Base-by-base conservation (phyloP, 2,797 vertebrate genomes). In the Zenarchopterus dispar region DNA sequence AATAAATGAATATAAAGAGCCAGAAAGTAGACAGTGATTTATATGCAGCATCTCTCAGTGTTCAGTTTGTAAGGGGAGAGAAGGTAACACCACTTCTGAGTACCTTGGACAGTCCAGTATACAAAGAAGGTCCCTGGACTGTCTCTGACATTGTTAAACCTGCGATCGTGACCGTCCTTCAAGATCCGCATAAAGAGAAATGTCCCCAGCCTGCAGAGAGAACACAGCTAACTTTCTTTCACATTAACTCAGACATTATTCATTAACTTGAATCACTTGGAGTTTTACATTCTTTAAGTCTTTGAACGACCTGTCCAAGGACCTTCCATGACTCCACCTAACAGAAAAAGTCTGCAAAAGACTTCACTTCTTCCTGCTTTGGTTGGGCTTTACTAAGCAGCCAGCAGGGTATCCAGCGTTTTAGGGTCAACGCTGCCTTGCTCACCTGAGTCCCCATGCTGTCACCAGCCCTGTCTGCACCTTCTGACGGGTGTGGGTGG, bases 41-140 rank as follows among this genome's bases (percentile, higher is more conserved):
- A 88, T 81, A 8, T 3, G 11, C 9, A 17, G 36, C 13, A 19
- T 22, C 36, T 36, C 49, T 53, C 17, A 13, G 24, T 24, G 50
- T 33, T 33, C 51, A 47, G 39, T 19, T 63, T 51, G 50, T 84
- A 71, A 75, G 62, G 33, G 61, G 36, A 57, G 51, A 51, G 15
- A 47, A 5, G 11, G 68, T 55, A 23, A 22, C 28, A 42, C 31
- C n/a, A 8, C 56, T 56, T 64, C 54, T 13, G 78, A 62, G 84
- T 90, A 95, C 93, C 93, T 94, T 95, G 93, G 77, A 95, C 18
- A 54, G 86, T 95, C 94, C 93, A 95, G 44, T 94, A 94, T 6
- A 95, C 77, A 65, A 95, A 94, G 85, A 95, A 95, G 36, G 82
- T 88, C 82, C 91, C 90, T 16, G 93, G 93, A 75, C 86, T 91